Percentiles rank a stretch among this genome's conserved stretches.
phyloP scores from a whole-genome alignment of 2,113 vertebrate species.

The Corythoichthys intestinalis region DNA sequence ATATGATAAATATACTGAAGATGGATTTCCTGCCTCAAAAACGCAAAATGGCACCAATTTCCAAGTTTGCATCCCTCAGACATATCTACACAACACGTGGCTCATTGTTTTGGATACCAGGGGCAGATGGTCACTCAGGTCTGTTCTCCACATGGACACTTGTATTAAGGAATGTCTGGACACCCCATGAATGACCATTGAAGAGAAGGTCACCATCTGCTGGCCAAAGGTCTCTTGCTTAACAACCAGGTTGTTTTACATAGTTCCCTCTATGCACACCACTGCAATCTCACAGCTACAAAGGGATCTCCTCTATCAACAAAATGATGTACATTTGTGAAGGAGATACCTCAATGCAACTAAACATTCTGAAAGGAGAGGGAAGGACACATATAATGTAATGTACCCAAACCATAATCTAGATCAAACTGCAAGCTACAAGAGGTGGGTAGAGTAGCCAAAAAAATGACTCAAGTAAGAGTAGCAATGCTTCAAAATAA shows the following conservation, averaged over 20 bases:
- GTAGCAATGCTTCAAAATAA: too few relatives aligned
- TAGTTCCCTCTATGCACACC: background rate
- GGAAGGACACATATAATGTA: background rate
- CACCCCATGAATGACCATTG: constrained; percentile 43
- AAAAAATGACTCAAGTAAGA: too few relatives aligned
- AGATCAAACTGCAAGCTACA: too few relatives aligned
- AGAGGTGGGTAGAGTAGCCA: too few relatives aligned
- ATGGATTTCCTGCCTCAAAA: background rate
- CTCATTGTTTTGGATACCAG: constrained; percentile 51
- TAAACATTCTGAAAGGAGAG: background rate
- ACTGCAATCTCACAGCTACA: background rate
- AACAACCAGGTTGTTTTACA: constrained; percentile 29
- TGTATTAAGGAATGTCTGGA: constrained; percentile 61
- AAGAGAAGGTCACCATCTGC: constrained; percentile 65
- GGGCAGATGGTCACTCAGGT: constrained; percentile 65
- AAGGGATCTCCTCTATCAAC: constrained; percentile 3
- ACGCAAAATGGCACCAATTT: constrained; percentile 5
- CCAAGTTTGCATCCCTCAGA: constrained; percentile 24
- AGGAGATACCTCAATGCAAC: background rate
- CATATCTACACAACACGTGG: constrained; percentile 26
- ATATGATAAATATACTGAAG: background rate
- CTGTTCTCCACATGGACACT: constrained; percentile 43
- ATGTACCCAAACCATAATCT: too few relatives aligned
- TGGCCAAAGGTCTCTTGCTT: constrained; percentile 48
- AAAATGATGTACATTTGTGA: background rate